Percentiles rank a stretch among this genome's conserved stretches.
These are phyloP conservation scores for Myotis yumanensis DNA, from an alignment of 2,113 vertebrate genomes.

Conservation along the genomic window DNA sequence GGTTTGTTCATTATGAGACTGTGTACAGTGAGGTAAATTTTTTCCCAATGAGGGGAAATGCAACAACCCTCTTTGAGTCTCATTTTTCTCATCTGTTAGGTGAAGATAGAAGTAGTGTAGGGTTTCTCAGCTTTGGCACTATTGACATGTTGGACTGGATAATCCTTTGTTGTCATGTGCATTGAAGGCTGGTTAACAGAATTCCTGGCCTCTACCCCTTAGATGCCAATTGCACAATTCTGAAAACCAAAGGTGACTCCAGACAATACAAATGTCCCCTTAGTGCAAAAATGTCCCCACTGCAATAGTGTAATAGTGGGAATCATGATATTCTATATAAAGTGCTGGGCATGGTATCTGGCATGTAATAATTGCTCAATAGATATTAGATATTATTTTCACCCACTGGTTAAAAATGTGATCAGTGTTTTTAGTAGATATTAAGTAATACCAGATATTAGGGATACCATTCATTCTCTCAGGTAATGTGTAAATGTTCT, in stretches of 20 bases:
- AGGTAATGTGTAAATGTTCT: not conserved
- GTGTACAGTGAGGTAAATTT: not conserved
- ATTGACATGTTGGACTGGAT: not conserved
- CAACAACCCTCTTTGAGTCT: not conserved
- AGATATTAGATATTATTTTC: slow-evolving; percentile 1
- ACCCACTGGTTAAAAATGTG: not conserved
- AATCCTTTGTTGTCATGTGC: not conserved
- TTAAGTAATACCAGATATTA: not conserved
- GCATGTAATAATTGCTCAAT: not conserved
- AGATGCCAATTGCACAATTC: not conserved
- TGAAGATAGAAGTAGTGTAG: not conserved
- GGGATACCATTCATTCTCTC: not conserved
- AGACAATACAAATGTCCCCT: not conserved
- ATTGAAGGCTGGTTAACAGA: not conserved
- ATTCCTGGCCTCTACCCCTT: not conserved
- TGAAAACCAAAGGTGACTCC: not conserved
- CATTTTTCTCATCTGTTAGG: not conserved
- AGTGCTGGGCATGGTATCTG: not conserved
- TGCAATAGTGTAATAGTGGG: not conserved
- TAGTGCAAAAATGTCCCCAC: not conserved
- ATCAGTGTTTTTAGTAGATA: slow-evolving; percentile 2
- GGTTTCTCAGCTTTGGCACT: not conserved
- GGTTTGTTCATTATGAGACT: not conserved
- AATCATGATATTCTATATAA: not conserved
- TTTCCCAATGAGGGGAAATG: not conserved